Conservation (phyloP, 2,888 invertebrate species). For the Temnothorax ravouxi region DNA sequence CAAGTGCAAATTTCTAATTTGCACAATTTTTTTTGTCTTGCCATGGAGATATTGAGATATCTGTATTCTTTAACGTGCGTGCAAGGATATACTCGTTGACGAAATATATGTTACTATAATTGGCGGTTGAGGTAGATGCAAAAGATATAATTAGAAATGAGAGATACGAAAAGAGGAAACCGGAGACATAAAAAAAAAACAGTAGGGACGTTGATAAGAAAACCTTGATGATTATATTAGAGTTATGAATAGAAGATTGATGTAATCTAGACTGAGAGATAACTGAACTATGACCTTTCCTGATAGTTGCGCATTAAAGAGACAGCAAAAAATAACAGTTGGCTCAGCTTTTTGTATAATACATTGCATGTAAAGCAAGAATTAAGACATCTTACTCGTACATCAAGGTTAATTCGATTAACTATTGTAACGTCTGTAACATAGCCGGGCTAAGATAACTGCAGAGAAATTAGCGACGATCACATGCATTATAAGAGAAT, state of each 20-base stretch:
- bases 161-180: not conserved
- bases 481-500: not conserved
- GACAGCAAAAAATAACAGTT: conserved; percentile 2
- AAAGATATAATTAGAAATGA: conserved; percentile 25
- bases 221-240: conserved; percentile 21
- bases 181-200: not conserved
- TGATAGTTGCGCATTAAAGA: conserved; percentile 5
- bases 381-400: not conserved
- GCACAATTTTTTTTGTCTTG: no score
- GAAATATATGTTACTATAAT: conserved; percentile 7
- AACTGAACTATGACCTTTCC: conserved; percentile 29
- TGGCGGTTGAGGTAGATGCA: not conserved
- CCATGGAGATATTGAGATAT: no score
- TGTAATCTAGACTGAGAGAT: not conserved
- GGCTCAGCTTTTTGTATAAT: not conserved
- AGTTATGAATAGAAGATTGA: not conserved
- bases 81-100: not conserved
- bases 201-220: not conserved
- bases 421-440: no score
- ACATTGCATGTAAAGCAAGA: not conserved
- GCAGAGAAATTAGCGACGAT: not conserved
- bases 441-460: not conserved
- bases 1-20: no score
- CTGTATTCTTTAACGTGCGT: no score
- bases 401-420: not conserved